phyloP scores from a whole-genome alignment of 2,797 vertebrate genomes.

The Gambelia wislizenii region DNA sequence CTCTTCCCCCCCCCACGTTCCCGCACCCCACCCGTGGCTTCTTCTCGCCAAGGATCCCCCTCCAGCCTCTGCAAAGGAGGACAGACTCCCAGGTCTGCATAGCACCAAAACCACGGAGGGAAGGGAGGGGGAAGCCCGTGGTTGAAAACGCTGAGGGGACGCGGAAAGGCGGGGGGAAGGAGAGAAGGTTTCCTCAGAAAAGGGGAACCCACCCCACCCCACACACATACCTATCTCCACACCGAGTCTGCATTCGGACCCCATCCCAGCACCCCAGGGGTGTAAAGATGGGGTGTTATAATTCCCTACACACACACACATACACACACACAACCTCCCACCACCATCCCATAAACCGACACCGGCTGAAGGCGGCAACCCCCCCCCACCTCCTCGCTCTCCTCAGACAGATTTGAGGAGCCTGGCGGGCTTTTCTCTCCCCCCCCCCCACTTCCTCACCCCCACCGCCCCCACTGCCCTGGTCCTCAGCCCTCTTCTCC shows the following conservation, averaged over 20 bases:
- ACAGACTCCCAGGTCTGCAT: slow-evolving; percentile 24
- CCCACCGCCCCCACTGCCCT: not conserved
- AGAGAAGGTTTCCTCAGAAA: not conserved
- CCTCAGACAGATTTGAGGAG: not conserved
- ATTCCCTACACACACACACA: too few species aligned
- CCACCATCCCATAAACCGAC: not conserved
- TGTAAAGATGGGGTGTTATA: too few species aligned
- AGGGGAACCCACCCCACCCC: not conserved
- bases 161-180: not conserved
- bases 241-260: not conserved
- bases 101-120: slow-evolving; percentile 31
- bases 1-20: not conserved
- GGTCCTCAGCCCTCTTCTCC: too few species aligned
- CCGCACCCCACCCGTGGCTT: not conserved
- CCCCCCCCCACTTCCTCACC: too few species aligned
- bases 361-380: not conserved
- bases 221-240: too few species aligned
- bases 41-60: not conserved
- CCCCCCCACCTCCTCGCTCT: not conserved
- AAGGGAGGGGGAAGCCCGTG: slow-evolving; percentile 12
- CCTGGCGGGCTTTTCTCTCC: not conserved
- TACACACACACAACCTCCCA: too few species aligned
- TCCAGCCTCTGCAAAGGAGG: slow-evolving; percentile 35
- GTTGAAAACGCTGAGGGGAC: not conserved
- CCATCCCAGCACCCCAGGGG: not conserved